Percentiles rank a stretch among this genome's conserved stretches.
phyloP scores from a whole-genome alignment of 2,888 invertebrate genomes.

The Dysmachus trigonus region DNA sequence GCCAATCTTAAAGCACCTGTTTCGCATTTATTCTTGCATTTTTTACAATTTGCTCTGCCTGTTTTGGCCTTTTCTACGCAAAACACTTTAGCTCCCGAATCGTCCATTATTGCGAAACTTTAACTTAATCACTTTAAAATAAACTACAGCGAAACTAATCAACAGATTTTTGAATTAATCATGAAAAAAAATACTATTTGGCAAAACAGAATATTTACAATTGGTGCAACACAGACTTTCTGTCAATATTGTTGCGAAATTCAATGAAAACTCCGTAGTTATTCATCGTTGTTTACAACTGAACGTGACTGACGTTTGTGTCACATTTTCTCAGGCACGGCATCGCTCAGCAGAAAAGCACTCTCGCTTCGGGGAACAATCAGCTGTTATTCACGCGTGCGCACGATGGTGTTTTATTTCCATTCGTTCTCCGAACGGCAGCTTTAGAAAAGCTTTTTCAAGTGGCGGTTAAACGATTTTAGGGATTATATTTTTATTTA shows the following conservation, averaged over 20 bases:
- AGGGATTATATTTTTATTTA: neutral
- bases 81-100: conserved; percentile 68
- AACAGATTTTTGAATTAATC: neutral
- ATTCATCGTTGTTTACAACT: neutral
- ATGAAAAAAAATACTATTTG: neutral
- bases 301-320: neutral
- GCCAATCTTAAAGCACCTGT: conserved; percentile 79
- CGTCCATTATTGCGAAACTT: conserved; percentile 11
- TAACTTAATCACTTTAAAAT: neutral
- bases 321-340: neutral
- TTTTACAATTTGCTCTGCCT: conserved; percentile 84
- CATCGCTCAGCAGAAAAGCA: neutral
- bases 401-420: neutral
- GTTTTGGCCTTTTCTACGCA: conserved; percentile 82
- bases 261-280: neutral
- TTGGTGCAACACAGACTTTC: neutral
- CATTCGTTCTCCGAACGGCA: neutral
- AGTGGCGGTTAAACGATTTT: neutral
- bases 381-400: neutral
- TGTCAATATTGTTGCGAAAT: neutral
- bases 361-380: neutral
- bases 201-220: neutral
- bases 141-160: neutral
- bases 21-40: conserved; percentile 82
- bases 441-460: neutral